These are phyloP conservation scores for Nycticryphes semicollaris DNA, from an alignment of 2,113 vertebrate genomes.

Conservation along the genomic window DNA sequence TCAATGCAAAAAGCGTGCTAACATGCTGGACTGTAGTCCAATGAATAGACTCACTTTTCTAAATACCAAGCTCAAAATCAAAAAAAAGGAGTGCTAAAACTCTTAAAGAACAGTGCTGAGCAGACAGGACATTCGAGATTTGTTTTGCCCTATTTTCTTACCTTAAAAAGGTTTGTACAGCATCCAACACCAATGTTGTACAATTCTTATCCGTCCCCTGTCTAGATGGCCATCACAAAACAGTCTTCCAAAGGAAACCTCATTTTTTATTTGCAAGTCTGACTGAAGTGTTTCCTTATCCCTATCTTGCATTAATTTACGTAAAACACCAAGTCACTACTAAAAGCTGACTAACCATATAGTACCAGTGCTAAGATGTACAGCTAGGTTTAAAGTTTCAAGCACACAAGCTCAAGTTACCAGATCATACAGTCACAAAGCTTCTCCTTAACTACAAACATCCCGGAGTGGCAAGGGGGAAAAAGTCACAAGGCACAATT, in stretches of 20 bases:
- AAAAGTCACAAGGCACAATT: neutral
- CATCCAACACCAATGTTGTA: neutral
- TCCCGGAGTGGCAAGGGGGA: neutral
- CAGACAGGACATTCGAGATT: neutral
- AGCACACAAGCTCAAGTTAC: neutral
- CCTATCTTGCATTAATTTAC: neutral
- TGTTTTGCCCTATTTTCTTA: neutral
- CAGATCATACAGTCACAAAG: too few species aligned
- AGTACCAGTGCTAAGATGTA: neutral
- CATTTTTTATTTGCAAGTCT: neutral
- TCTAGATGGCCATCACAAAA: neutral
- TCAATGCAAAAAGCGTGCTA: rapidly evolving
- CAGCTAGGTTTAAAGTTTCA: neutral
- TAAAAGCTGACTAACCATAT: neutral
- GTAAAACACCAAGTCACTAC: neutral
- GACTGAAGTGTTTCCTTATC: neutral
- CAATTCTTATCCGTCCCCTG: neutral
- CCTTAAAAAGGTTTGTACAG: neutral
- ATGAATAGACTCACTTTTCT: neutral
- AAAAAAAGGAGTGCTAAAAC: neutral
- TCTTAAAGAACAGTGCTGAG: neutral
- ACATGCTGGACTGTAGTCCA: neutral
- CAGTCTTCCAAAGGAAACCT: neutral
- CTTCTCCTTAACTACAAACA: neutral
- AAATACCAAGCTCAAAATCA: neutral